Conservation (phyloP, 1,140 invertebrate species). For the Papilio polyxenes region DNA sequence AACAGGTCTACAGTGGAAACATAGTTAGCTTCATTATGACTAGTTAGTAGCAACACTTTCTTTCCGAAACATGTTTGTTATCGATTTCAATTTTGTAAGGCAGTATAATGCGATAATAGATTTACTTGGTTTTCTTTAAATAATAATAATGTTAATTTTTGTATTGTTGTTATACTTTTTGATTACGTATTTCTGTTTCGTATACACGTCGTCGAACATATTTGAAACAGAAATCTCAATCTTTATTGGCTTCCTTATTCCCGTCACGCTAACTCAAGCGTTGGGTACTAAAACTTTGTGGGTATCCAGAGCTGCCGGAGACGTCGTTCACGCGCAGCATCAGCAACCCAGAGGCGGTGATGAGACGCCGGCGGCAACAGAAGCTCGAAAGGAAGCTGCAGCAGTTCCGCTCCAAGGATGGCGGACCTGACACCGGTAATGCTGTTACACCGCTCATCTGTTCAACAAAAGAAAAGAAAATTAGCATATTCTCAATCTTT, state of each 20-base stretch:
- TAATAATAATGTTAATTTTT: not conserved
- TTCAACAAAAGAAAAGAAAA: too few species aligned
- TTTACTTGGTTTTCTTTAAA: not conserved
- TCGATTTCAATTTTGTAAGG: not conserved
- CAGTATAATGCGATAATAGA: not conserved
- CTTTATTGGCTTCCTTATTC: too few species aligned
- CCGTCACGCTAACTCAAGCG: too few species aligned
- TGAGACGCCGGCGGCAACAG: slow-evolving; percentile 97
- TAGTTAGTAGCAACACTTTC: not conserved
- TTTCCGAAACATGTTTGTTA: not conserved
- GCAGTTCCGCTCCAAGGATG: slow-evolving; percentile 95
- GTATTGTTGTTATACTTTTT: too few species aligned
- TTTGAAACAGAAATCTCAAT: too few species aligned
- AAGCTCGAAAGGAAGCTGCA: slow-evolving; percentile 98
- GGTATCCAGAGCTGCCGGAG: slow-evolving; percentile 92
- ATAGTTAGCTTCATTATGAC: not conserved
- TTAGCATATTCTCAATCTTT: too few species aligned
- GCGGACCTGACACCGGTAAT: slow-evolving; percentile 91
- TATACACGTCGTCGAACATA: too few species aligned
- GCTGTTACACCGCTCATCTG: too few species aligned
- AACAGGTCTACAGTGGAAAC: not conserved
- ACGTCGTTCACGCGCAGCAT: slow-evolving; percentile 99
- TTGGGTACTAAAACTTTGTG: not conserved
- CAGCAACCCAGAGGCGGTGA: slow-evolving; percentile 99
- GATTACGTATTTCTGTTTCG: too few species aligned